Evolutionary conservation across 2,113 vertebrate genomes (phyloP).

Genomic region (Bungarus multicinctus): DNA sequence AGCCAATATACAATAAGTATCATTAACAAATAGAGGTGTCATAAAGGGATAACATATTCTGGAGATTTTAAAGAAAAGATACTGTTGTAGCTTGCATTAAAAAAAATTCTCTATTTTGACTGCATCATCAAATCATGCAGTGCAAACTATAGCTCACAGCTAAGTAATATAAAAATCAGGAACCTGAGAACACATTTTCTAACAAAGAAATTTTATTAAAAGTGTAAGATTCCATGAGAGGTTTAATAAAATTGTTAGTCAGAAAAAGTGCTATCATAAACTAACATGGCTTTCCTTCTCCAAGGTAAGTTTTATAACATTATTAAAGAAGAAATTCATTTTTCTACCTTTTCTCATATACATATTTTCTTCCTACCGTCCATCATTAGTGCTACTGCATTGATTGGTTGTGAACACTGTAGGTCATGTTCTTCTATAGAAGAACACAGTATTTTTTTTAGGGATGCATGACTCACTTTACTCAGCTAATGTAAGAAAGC

Average conservation of each 20-base stretch:
- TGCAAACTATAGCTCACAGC: background rate
- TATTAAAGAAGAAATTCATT: background rate
- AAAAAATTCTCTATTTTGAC: background rate
- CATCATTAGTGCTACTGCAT: background rate
- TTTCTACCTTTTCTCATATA: background rate
- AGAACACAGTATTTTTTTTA: background rate
- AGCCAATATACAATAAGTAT: background rate
- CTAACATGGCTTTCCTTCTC: background rate
- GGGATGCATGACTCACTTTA: slow-evolving; percentile 7
- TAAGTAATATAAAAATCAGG: background rate
- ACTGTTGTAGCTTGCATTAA: background rate
- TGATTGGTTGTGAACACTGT: background rate
- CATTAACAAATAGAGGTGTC: background rate
- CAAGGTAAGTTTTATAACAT: background rate
- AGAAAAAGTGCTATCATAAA: background rate
- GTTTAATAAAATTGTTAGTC: background rate
- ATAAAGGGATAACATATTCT: background rate
- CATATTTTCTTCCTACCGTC: background rate
- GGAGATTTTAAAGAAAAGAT: background rate
- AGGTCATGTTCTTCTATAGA: background rate
- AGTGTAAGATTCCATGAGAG: background rate
- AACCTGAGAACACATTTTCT: background rate
- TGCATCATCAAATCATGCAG: background rate
- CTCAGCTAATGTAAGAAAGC: background rate
- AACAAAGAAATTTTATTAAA: background rate